A percentile compares a stretch with the other conserved stretches of the same genome.
Conservation (phyloP, 1,140 invertebrate genomes). For the Drosophila nigrodunni region DNA sequence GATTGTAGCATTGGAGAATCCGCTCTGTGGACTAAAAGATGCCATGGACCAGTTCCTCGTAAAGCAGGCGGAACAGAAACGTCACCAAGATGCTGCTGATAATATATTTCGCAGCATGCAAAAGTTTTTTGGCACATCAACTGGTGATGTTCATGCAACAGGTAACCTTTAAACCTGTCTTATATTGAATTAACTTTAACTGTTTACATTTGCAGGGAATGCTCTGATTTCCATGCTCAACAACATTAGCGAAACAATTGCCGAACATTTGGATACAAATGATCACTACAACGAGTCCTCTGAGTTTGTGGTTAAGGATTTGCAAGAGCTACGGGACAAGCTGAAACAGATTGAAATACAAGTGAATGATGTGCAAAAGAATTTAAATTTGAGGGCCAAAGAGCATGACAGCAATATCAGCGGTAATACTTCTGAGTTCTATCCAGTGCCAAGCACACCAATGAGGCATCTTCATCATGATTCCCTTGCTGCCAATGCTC, state of each 20-base stretch:
- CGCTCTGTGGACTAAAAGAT: conserved; percentile 50
- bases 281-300: conserved; percentile 62
- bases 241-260: conserved; percentile 53
- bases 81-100: conserved; percentile 49
- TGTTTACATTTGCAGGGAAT: conserved; percentile 3
- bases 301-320: conserved; percentile 50
- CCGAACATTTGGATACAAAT: conserved; percentile 66
- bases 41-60: conserved; percentile 62
- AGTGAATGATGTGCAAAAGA: conserved; percentile 51
- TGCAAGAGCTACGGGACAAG: conserved; percentile 49
- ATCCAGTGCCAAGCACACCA: conserved; percentile 43
- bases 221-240: conserved; percentile 62
- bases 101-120: conserved; percentile 38
- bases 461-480: conserved; percentile 9
- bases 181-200: not conserved
- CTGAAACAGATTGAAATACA: conserved; percentile 60
- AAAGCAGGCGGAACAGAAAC: conserved; percentile 50
- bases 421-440: not conserved
- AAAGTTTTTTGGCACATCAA: conserved; percentile 29
- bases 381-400: conserved; percentile 43
- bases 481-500: not conserved
- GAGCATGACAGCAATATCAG: conserved; percentile 33
- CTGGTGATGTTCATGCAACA: not conserved
- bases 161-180: conserved; percentile 1
- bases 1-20: conserved; percentile 41